Evolutionary conservation across 2,113 vertebrate genomes (phyloP), one percentile per base, ranked within the genome.

Genomic region (Lota lota): DNA sequence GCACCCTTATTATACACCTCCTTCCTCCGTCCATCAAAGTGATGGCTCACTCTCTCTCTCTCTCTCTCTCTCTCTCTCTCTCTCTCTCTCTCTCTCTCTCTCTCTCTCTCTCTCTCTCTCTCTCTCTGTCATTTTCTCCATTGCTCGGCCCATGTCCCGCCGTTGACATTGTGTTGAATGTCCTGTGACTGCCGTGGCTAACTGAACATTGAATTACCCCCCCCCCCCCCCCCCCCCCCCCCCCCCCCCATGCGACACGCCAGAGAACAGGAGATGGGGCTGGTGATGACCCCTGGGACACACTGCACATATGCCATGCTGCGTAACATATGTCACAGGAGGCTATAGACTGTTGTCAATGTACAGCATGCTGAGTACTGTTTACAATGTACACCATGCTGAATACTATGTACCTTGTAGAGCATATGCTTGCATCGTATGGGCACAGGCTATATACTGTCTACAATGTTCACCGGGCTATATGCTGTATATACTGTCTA

Each of bases 161-260:
- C 76, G 79, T 75, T 89, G 88, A 88, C 85, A 91, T 91, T 90
- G 84, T 89, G 82, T 88, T 70, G 82, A 82, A 83, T 87, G 83
- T 87, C 79, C 86, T 81, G 83, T 84, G 88, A 84, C 81, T 80
- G 81, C 78, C 61, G 77, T 83, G 16, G 83, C 83, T 91, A 88
- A 90, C 86, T 90, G 85, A 86, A 90, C 89, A 86, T 72, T 74
- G 79, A 89, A 87, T 85, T 81, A 83, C 79, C 85, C 84, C 72
- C 87, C 40, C 4, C 36, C 36, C 11, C 36, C 36, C 6, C 36
- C 36, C 6, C 3, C 36, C 6, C 36, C 3, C 6, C 36, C 36
- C 1, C 36, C 36, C 5, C 36, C 36, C 5, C 40, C 40, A n/a
- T n/a, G n/a, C n/a, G n/a, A n/a, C n/a, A n/a, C n/a, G n/a, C n/a